Conservation (phyloP, 2,113 vertebrate genomes). For the Campylorhamphus procurvoides region DNA sequence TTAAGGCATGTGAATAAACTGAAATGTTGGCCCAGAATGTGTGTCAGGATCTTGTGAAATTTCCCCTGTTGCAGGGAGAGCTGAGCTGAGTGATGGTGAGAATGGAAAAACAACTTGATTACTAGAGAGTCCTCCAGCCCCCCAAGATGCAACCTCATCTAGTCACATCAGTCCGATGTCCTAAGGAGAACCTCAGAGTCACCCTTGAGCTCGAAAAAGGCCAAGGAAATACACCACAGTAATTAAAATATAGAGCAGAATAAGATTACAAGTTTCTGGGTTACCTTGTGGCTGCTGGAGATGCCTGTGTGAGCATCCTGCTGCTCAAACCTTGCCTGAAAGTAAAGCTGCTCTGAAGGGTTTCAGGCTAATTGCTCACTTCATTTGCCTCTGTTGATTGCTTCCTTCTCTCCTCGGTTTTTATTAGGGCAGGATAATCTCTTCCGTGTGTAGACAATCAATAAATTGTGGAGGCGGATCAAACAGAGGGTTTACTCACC, state of each 20-base stretch:
- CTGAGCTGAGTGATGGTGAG: not conserved
- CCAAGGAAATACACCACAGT: not conserved
- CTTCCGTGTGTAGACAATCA: not conserved
- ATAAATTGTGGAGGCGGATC: conserved; percentile 12
- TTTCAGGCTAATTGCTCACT: not conserved
- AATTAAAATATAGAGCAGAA: not conserved
- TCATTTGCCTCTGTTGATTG: not conserved
- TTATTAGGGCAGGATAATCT: conserved; percentile 7
- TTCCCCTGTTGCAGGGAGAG: not conserved
- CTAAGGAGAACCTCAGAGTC: not conserved
- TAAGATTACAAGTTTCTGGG: not conserved
- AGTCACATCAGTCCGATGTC: not conserved
- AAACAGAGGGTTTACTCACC: not conserved
- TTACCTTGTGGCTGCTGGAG: conserved; percentile 46
- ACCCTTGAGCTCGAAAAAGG: not conserved
- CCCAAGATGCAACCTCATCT: not conserved
- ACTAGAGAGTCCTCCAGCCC: not conserved
- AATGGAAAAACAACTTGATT: not conserved
- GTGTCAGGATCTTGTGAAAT: not conserved
- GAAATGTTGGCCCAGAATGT: not conserved
- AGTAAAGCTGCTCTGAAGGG: not conserved
- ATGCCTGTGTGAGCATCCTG: not conserved
- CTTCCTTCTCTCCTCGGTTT: not conserved
- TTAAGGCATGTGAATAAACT: not conserved
- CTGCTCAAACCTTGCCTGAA: not conserved